Evolutionary conservation across 2,797 vertebrate genomes (phyloP).

Genomic region (Helicolenus hilgendorfi): DNA sequence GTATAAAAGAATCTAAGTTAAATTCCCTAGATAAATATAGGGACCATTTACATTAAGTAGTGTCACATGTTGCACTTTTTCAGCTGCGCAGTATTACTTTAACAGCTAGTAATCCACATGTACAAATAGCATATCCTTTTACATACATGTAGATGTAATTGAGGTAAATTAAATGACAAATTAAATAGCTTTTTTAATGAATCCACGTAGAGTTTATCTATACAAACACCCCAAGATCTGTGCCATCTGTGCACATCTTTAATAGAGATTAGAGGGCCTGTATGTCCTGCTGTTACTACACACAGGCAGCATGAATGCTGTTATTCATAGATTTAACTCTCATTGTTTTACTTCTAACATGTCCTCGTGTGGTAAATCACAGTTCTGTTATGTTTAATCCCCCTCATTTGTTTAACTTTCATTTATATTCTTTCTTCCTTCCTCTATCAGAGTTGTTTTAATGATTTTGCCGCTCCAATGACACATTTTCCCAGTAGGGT

Average conservation of each 20-base stretch:
- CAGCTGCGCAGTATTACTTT: not conserved
- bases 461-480: slow-evolving; percentile 32
- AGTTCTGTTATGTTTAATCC: slow-evolving; percentile 20
- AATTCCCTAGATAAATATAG: not conserved
- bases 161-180: not conserved
- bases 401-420: slow-evolving; percentile 27
- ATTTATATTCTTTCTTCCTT: slow-evolving; percentile 10
- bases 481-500: slow-evolving; percentile 41
- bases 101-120: not conserved
- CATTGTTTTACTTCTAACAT: not conserved
- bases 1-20: not conserved
- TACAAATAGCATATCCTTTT: not conserved
- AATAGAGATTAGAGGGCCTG: not conserved
- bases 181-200: not conserved
- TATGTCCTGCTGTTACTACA: not conserved
- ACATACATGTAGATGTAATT: not conserved
- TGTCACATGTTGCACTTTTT: not conserved
- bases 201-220: not conserved
- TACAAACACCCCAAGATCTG: not conserved
- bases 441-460: not conserved
- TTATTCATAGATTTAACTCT: slow-evolving; percentile 5
- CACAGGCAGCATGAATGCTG: not conserved
- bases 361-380: not conserved
- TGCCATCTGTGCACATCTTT: not conserved
- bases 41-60: not conserved